These are phyloP conservation scores for Mus musculus DNA, from an alignment of 2,113 vertebrate species.

Conservation along the genomic window DNA sequence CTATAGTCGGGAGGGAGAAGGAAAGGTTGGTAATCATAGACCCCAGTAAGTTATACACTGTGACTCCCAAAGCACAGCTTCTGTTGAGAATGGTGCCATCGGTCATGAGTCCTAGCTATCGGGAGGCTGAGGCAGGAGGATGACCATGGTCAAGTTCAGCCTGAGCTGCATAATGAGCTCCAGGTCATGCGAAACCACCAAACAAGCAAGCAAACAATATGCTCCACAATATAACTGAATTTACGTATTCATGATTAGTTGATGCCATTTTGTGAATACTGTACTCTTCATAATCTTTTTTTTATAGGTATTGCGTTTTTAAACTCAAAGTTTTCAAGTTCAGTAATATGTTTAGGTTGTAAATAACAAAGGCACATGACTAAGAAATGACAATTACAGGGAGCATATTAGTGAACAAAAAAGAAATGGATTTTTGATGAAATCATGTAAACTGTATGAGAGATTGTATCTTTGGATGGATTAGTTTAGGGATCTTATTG, in stretches of 20 bases:
- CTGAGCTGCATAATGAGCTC: not conserved
- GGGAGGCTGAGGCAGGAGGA: not conserved
- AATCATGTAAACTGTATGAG: not conserved
- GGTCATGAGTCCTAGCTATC: not conserved
- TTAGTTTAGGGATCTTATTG: not conserved
- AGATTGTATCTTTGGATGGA: not conserved
- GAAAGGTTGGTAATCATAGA: not conserved
- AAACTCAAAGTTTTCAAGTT: not conserved
- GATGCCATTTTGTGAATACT: not conserved
- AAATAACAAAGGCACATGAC: not conserved
- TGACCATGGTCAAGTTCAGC: not conserved
- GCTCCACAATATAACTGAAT: not conserved
- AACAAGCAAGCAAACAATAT: not conserved
- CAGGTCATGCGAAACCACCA: not conserved
- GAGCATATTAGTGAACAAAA: not conserved
- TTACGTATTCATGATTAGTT: not conserved
- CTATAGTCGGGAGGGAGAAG: not conserved
- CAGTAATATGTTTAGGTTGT: not conserved
- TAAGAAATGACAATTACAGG: not conserved
- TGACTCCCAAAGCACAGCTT: constrained; percentile 5
- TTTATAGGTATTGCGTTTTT: not conserved
- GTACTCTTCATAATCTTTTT: constrained; percentile 16
- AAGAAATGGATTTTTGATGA: not conserved
- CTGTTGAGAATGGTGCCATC: not conserved
- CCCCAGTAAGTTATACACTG: not conserved